Conservation (phyloP, 1,140 invertebrate species). For the Ceratoteleas bidentatus region DNA sequence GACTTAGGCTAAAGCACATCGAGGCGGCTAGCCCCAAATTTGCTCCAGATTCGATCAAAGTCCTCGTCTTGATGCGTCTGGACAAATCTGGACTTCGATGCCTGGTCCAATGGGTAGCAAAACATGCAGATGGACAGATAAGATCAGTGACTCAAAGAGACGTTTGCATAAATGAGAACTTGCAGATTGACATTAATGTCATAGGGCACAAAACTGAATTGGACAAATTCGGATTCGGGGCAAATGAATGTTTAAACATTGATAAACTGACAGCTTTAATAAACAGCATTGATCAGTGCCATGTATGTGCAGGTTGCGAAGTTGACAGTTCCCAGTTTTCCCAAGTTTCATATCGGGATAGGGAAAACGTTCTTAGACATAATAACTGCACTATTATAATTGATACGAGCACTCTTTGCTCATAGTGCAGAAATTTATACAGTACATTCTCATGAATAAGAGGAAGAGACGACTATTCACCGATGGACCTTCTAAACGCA, state of each 20-base stretch:
- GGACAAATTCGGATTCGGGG: background rate
- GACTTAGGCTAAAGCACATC: no score
- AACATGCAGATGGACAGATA: background rate
- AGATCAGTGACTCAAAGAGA: background rate
- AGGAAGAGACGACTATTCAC: background rate
- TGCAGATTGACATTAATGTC: background rate
- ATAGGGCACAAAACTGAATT: background rate
- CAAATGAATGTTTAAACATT: background rate
- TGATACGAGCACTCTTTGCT: background rate
- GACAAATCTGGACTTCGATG: no score
- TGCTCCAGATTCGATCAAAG: no score
- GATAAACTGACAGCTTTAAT: background rate
- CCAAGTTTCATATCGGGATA: background rate
- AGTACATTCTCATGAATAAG: background rate
- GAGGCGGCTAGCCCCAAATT: no score
- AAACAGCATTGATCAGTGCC: background rate
- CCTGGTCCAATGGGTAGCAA: no score
- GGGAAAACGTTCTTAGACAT: background rate
- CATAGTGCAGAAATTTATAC: background rate
- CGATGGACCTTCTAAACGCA: background rate
- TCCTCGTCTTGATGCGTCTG: no score
- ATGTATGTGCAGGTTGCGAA: background rate
- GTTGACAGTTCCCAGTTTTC: background rate
- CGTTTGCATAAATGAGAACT: background rate
- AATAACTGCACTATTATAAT: background rate